Evolutionary conservation across 2,888 invertebrate genomes (phyloP).

Genomic region (Lasioglossum vierecki): DNA sequence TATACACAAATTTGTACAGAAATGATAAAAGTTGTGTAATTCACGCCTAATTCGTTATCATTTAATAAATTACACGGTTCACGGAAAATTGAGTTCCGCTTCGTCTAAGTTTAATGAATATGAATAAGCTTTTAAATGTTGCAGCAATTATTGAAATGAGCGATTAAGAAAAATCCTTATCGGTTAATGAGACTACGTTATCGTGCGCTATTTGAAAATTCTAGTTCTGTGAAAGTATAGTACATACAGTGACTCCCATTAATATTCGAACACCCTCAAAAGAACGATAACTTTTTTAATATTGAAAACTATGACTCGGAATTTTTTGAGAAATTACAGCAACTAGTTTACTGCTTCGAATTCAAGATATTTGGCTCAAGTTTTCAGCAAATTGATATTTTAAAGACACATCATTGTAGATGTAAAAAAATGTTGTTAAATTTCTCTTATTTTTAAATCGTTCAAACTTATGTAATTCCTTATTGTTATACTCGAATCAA

Average conservation of each 20-base stretch:
- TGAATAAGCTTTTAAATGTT: constrained; percentile 8
- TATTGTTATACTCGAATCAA: not conserved
- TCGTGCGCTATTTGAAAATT: not conserved
- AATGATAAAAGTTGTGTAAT: not conserved
- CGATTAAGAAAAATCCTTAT: not conserved
- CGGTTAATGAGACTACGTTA: not conserved
- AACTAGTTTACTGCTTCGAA: too few relatives aligned
- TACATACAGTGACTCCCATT: not conserved
- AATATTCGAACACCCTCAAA: too few relatives aligned
- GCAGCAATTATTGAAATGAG: constrained; percentile 2
- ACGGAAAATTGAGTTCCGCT: not conserved
- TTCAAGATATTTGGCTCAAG: not conserved
- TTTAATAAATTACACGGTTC: not conserved
- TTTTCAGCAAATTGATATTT: not conserved
- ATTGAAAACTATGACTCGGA: too few relatives aligned
- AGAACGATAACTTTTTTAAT: too few relatives aligned
- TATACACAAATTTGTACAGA: not conserved
- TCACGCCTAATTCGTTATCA: not conserved
- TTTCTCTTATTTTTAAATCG: not conserved
- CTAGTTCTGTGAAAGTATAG: not conserved
- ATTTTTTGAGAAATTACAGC: too few relatives aligned
- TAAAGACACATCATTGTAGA: not conserved
- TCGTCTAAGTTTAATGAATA: not conserved
- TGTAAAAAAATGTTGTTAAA: not conserved
- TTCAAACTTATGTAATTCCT: not conserved